Evolutionary conservation across 2,888 invertebrate genomes (phyloP).

Genomic region (Cremastobaeus sp.): DNA sequence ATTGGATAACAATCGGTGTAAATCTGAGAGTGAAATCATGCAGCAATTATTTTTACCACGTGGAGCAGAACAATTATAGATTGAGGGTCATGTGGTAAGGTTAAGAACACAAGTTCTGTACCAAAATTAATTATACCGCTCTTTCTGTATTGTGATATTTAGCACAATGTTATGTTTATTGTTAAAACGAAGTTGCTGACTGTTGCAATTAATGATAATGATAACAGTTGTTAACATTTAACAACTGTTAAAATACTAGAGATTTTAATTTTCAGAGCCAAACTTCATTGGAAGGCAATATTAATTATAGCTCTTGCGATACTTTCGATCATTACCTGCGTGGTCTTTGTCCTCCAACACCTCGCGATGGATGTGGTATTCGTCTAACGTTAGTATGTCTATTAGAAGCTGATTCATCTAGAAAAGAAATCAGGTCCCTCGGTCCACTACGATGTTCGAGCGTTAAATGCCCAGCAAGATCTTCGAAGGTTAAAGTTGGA

Average conservation of each 20-base stretch:
- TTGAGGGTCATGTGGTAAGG: slow-evolving; percentile 26
- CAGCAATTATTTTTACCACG: slow-evolving; percentile 38
- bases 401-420: slow-evolving; percentile 93
- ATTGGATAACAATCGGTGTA: neutral
- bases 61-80: slow-evolving; percentile 38
- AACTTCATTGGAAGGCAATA: too few species aligned
- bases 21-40: slow-evolving; percentile 31
- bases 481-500: slow-evolving; percentile 98
- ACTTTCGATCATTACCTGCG: too few species aligned
- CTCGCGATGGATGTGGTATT: slow-evolving; percentile 86
- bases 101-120: slow-evolving; percentile 26
- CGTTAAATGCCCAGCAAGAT: slow-evolving; percentile 97
- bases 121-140: slow-evolving; percentile 17
- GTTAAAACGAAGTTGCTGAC: too few species aligned
- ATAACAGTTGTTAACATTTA: too few species aligned
- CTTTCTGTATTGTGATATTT: too few species aligned
- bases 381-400: slow-evolving; percentile 85
- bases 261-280: too few species aligned
- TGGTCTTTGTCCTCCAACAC: slow-evolving; percentile 86
- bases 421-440: slow-evolving; percentile 94
- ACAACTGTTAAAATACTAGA: neutral
- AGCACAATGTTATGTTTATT: too few species aligned
- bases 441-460: slow-evolving; percentile 94
- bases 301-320: too few species aligned
- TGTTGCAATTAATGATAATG: too few species aligned